Evolutionary conservation across 2,888 invertebrate genomes (phyloP), one percentile per base, ranked within the genome.

Genomic region (Pristionchus entomophagus): DNA sequence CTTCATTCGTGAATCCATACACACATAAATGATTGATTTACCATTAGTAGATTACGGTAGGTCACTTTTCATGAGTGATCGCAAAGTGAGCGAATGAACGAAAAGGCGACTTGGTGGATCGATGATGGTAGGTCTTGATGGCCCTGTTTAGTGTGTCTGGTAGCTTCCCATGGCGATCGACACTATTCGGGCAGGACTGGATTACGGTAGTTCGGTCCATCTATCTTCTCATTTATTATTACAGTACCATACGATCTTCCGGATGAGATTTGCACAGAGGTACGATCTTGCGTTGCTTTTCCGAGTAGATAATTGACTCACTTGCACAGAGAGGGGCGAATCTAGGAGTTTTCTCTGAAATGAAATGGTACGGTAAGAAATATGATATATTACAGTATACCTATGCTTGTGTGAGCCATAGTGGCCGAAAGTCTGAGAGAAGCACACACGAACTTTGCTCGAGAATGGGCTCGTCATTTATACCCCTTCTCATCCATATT

Each of bases 211-310:
- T 6, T 22, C n/a, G 22, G n/a, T n/a, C n/a, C n/a, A n/a, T n/a
- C n/a, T n/a, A n/a, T n/a, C n/a, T n/a, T n/a, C 3, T 22, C 17
- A 78, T 78, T 29, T 45, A 49, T 78, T 19, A 73, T 19, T 73
- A 73, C 73, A 35, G 73, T 80, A 80, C 78, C 51, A 32, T 80
- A 22, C 32, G 32, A n/a, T 80, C 51, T 35, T 19, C 51, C 51
- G 35, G 78, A 19, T 29, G 29, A 6, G 82, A 82, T 41, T 82
- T 51, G 45, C 82, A 82, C 38, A 82, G 41, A 2, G 82, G 59
- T 41, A 82, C 59, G 26, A 82, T 82, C 82, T 82, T 82, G 2
- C 59, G 82, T 26, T 82, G 56, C 82, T 82, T 82, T 17, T 56
- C 59, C 4, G 56, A 19, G 41, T 59, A 82, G 8, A n/a, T 26